A percentile compares a stretch with the other conserved stretches of the same genome.
These are phyloP conservation scores for Onychomys arenicola DNA, from an alignment of 2,797 vertebrate species.

Conservation along the genomic window DNA sequence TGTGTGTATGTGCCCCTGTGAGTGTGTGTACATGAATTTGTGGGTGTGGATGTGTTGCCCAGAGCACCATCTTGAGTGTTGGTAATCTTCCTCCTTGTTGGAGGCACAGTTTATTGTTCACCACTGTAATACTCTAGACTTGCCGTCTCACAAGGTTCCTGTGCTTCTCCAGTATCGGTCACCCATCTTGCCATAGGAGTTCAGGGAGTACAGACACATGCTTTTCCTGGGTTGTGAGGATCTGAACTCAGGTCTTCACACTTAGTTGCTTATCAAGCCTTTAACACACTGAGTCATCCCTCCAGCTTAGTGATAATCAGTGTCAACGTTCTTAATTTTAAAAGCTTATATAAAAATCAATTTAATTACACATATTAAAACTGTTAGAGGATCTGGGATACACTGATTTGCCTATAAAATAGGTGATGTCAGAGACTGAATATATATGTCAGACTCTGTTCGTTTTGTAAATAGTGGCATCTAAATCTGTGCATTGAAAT, in stretches of 20 bases:
- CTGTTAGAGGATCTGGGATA: neutral
- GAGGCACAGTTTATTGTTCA: no score
- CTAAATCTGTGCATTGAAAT: neutral
- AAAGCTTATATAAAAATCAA: neutral
- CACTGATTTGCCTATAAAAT: neutral
- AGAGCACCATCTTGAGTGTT: neutral
- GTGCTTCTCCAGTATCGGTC: neutral
- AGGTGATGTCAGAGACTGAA: neutral
- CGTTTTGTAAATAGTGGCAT: neutral
- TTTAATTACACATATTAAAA: neutral
- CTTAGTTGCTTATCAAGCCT: neutral
- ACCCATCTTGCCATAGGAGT: neutral
- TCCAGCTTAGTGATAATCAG: neutral
- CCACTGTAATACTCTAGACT: neutral
- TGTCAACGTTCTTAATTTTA: neutral
- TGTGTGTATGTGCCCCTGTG: neutral
- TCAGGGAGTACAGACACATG: neutral
- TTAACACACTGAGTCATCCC: neutral
- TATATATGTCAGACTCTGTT: neutral
- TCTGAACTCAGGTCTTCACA: neutral
- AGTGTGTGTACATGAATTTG: neutral
- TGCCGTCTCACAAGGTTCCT: neutral
- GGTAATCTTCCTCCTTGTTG: neutral
- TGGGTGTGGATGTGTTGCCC: fast-evolving
- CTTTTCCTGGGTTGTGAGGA: neutral